Conservation (phyloP, 1,140 invertebrate species). For the Gryllus bimaculatus region DNA sequence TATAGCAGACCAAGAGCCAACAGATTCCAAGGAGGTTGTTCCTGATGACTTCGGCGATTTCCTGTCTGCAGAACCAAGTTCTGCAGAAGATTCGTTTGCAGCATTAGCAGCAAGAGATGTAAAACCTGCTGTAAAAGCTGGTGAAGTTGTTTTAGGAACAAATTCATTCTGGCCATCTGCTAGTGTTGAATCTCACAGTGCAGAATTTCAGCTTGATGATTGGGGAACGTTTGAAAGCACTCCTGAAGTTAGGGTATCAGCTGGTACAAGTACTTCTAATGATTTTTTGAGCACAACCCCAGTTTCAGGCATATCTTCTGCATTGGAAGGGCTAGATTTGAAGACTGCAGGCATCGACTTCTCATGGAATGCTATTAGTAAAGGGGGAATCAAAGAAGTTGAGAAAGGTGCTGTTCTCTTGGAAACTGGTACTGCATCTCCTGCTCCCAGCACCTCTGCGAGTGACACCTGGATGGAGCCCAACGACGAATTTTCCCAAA, state of each 20-base stretch:
- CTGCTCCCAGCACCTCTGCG: too few relatives aligned
- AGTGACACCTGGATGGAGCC: not conserved
- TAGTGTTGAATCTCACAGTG: not conserved
- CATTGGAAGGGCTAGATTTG: not conserved
- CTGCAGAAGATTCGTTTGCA: slow-evolving; percentile 21
- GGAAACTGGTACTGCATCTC: too few relatives aligned
- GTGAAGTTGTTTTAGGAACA: not conserved
- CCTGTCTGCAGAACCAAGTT: slow-evolving; percentile 35
- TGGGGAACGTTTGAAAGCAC: slow-evolving; percentile 8
- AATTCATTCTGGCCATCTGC: not conserved
- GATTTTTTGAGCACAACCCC: not conserved
- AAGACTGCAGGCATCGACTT: too few relatives aligned
- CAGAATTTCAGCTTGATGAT: slow-evolving; percentile 14
- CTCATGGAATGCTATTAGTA: too few relatives aligned
- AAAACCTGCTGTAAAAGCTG: slow-evolving; percentile 10
- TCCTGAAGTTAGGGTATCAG: not conserved
- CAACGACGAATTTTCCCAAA: not conserved
- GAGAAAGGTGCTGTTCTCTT: too few relatives aligned
- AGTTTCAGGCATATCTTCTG: not conserved
- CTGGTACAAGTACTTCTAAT: not conserved
- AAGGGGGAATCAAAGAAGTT: not conserved
- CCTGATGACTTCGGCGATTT: slow-evolving; percentile 51
- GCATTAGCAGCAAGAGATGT: slow-evolving; percentile 16
- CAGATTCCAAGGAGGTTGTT: slow-evolving; percentile 21
- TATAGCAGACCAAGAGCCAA: slow-evolving; percentile 16